A percentile compares a stretch with the other conserved stretches of the same genome.
Evolutionary conservation across 2,797 vertebrate genomes (phyloP).

Genomic region (Neosilurus hyrtlii): DNA sequence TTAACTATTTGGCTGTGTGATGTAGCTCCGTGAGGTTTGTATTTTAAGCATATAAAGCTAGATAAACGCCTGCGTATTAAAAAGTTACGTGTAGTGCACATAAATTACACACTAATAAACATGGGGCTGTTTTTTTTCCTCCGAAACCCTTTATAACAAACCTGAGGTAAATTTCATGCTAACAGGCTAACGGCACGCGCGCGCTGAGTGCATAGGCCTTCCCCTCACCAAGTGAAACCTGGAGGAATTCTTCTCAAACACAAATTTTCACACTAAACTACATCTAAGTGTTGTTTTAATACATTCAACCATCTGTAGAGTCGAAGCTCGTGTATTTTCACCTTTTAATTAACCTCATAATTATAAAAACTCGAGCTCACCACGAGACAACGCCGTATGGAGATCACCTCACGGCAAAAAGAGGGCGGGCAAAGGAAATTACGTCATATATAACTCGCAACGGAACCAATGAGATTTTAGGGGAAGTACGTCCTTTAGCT

Average conservation of each 20-base stretch:
- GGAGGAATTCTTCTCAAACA: too few species aligned
- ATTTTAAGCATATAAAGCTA: too few species aligned
- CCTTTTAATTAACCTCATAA: not conserved
- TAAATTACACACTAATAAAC: not conserved
- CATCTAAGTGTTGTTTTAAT: not conserved
- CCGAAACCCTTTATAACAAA: not conserved
- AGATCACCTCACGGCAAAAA: slow-evolving; percentile 74
- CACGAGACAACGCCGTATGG: slow-evolving; percentile 85
- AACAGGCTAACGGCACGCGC: slow-evolving; percentile 6
- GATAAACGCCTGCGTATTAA: not conserved
- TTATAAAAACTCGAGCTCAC: slow-evolving; percentile 60
- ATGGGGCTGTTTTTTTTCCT: not conserved
- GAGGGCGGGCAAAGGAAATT: slow-evolving; percentile 64
- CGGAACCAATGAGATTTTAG: slow-evolving; percentile 42
- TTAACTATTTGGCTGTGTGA: too few species aligned
- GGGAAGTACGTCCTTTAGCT: too few species aligned
- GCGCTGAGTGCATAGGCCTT: not conserved
- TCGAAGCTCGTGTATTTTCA: not conserved
- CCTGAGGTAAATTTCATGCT: not conserved
- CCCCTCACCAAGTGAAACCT: not conserved
- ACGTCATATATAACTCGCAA: slow-evolving; percentile 56
- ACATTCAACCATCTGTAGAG: rapidly evolving
- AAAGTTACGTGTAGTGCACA: not conserved
- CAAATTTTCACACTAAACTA: not conserved
- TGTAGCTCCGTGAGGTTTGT: too few species aligned